Evolutionary conservation across 2,797 vertebrate species (phyloP).

Genomic region (Xiphorhynchus erythropygius): DNA sequence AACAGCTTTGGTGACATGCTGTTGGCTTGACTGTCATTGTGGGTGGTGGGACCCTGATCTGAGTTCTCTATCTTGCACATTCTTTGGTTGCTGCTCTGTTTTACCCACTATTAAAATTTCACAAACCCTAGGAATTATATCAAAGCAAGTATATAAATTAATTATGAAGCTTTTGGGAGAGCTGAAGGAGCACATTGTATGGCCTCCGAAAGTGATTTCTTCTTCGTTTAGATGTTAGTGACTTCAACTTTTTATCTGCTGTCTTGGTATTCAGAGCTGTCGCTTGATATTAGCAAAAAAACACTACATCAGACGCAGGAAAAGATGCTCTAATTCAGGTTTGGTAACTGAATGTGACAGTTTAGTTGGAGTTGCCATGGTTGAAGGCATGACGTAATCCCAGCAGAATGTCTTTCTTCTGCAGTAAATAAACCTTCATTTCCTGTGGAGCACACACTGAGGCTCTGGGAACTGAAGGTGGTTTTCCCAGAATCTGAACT

Average conservation of each 20-base stretch:
- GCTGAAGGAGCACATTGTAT: not conserved
- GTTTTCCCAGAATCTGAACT: not conserved
- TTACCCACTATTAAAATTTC: not conserved
- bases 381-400: not conserved
- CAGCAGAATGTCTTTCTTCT: slow-evolving; percentile 12
- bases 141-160: slow-evolving; percentile 2
- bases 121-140: slow-evolving; percentile 14
- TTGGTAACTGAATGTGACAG: slow-evolving; percentile 36
- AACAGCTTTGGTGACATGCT: slow-evolving; percentile 25
- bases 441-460: not conserved
- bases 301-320: not conserved
- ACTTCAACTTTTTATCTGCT: slow-evolving; percentile 25
- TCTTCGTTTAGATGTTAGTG: not conserved
- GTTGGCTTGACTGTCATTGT: slow-evolving; percentile 2
- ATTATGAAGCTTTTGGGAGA: slow-evolving; percentile 18
- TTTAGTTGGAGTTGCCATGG: not conserved
- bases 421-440: slow-evolving; percentile 8
- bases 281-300: slow-evolving; percentile 32
- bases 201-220: slow-evolving; percentile 2
- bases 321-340: slow-evolving; percentile 24
- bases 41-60: slow-evolving; percentile 40
- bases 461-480: not conserved
- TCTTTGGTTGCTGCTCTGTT: slow-evolving; percentile 30
- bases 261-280: slow-evolving; percentile 42
- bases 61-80: not conserved